Percentiles rank a stretch among this genome's conserved stretches.
Conservation (phyloP, 2,113 vertebrate genomes). For the Numenius arquata region DNA sequence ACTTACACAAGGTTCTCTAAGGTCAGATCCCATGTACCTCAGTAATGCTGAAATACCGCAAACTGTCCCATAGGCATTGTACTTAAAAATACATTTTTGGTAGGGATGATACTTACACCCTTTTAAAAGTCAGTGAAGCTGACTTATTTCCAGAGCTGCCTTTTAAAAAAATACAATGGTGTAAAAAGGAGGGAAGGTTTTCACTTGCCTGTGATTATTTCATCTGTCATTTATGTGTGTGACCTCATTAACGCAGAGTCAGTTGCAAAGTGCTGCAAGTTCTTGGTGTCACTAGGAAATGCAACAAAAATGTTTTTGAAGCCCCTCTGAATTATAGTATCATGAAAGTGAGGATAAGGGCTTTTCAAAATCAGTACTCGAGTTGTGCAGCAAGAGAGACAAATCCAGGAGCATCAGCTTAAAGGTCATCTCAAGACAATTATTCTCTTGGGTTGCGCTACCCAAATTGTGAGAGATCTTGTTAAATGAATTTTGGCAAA, state of each 20-base stretch:
- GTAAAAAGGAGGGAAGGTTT: background rate
- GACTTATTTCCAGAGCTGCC: background rate
- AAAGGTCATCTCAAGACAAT: background rate
- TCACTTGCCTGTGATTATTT: background rate
- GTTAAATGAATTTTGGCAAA: background rate
- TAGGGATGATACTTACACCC: background rate
- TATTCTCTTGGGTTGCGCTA: background rate
- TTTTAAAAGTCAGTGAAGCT: background rate
- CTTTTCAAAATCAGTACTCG: background rate
- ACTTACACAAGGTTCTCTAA: background rate
- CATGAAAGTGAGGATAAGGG: background rate
- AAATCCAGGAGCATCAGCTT: background rate
- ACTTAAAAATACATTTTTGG: background rate
- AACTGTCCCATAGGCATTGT: background rate
- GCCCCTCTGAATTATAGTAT: background rate
- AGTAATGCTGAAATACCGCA: background rate
- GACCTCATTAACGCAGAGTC: background rate
- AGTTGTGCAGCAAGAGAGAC: background rate
- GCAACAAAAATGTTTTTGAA: background rate
- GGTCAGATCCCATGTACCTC: background rate
- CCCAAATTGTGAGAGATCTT: background rate
- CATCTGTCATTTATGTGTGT: background rate
- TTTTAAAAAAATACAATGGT: background rate
- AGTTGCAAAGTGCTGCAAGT: background rate
- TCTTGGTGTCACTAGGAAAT: background rate